Conservation (phyloP, 2,113 vertebrate genomes). For the Caloenas nicobarica region DNA sequence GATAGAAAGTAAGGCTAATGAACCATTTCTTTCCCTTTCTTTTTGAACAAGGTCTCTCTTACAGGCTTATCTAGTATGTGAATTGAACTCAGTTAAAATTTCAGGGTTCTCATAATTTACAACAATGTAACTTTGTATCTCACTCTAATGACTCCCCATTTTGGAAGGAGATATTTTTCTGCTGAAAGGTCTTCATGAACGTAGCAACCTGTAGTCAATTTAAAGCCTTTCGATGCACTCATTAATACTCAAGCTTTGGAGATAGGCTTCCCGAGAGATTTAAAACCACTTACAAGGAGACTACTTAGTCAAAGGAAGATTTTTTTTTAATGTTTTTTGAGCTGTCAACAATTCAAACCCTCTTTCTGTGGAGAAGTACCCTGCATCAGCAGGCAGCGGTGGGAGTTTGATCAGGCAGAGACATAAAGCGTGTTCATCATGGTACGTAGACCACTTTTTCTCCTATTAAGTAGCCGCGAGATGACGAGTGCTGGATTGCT, state of each 20-base stretch:
- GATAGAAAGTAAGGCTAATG: background rate
- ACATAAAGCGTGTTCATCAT: background rate
- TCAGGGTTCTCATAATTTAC: background rate
- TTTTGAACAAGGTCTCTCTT: background rate
- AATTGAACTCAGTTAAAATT: background rate
- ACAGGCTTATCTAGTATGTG: background rate
- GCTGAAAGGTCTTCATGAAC: background rate
- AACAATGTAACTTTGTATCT: background rate
- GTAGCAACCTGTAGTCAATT: slow-evolving; percentile 3
- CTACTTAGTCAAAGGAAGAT: background rate
- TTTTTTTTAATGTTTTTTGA: background rate
- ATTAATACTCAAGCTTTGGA: slow-evolving; percentile 19
- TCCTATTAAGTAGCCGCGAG: background rate
- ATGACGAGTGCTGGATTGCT: background rate
- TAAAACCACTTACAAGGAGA: slow-evolving; percentile 7
- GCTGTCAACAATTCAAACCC: background rate
- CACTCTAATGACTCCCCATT: background rate
- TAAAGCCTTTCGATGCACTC: slow-evolving; percentile 17
- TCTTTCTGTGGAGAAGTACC: background rate
- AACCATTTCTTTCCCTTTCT: background rate
- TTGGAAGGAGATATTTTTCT: slow-evolving; percentile 1
- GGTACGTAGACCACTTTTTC: background rate
- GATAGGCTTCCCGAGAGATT: background rate
- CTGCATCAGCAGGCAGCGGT: background rate
- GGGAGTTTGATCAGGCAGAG: background rate